Conservation (phyloP, 1,140 invertebrate species). For the Lepidurus packardi region DNA sequence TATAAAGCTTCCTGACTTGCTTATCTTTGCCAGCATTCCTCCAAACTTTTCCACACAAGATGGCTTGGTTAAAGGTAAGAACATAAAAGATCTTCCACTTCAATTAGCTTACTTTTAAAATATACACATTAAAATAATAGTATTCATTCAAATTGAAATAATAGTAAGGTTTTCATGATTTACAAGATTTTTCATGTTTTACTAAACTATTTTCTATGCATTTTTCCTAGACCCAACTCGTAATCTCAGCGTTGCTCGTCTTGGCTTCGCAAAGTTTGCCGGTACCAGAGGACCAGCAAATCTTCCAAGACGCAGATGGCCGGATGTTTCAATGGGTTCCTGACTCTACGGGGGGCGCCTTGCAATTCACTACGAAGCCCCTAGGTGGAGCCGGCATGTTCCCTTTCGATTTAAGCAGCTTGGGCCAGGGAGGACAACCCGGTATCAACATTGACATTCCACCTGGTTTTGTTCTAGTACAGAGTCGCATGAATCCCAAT, state of each 20-base stretch:
- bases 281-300: not conserved
- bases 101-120: no score
- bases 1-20: conserved; percentile 10
- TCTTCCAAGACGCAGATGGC: not conserved
- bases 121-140: not conserved
- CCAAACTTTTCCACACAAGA: not conserved
- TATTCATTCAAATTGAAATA: not conserved
- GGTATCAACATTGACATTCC: not conserved
- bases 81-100: not conserved
- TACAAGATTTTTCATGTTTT: no score
- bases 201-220: no score
- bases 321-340: not conserved
- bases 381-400: not conserved
- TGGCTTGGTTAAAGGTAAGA: not conserved
- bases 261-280: not conserved
- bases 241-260: not conserved
- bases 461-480: not conserved
- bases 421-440: no score
- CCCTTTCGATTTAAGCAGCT: no score
- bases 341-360: not conserved
- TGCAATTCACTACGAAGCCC: not conserved
- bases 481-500: not conserved
- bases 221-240: not conserved
- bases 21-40: not conserved
- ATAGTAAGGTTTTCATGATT: not conserved